Conservation (phyloP, 2,888 invertebrate species). For the Hirtodrosophila cameraria region DNA sequence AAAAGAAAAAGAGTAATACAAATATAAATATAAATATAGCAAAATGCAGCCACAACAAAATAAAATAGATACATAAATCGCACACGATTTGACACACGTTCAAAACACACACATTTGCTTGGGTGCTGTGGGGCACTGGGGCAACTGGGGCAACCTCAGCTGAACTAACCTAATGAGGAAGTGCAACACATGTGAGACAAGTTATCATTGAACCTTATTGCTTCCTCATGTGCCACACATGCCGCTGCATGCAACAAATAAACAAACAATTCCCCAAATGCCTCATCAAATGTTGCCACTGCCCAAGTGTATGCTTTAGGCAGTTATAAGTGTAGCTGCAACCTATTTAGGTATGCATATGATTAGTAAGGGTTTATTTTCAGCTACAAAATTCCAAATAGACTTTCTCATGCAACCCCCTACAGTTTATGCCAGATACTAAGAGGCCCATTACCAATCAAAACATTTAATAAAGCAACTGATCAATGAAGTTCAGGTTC, state of each 20-base stretch:
- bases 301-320: too few relatives aligned
- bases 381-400: too few relatives aligned
- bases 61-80: slow-evolving; percentile 38
- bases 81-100: slow-evolving; percentile 52
- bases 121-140: slow-evolving; percentile 23
- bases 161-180: slow-evolving; percentile 64
- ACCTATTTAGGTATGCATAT: not conserved
- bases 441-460: too few relatives aligned
- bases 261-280: not conserved
- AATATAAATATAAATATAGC: slow-evolving; percentile 23
- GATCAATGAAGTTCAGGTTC: too few relatives aligned
- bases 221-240: slow-evolving; percentile 67
- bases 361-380: too few relatives aligned
- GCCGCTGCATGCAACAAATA: slow-evolving; percentile 46
- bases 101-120: slow-evolving; percentile 16
- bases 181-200: slow-evolving; percentile 56
- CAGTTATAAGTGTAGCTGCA: not conserved
- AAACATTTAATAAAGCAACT: too few relatives aligned
- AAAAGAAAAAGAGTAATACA: slow-evolving; percentile 20
- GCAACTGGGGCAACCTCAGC: too few relatives aligned
- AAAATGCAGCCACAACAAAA: slow-evolving; percentile 42
- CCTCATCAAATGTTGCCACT: slow-evolving; percentile 24
- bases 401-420: too few relatives aligned
- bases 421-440: too few relatives aligned
- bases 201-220: slow-evolving; percentile 28